Percentiles rank a stretch among this genome's conserved stretches.
phyloP scores from a whole-genome alignment of 2,797 vertebrate species.

The Allobates femoralis region DNA sequence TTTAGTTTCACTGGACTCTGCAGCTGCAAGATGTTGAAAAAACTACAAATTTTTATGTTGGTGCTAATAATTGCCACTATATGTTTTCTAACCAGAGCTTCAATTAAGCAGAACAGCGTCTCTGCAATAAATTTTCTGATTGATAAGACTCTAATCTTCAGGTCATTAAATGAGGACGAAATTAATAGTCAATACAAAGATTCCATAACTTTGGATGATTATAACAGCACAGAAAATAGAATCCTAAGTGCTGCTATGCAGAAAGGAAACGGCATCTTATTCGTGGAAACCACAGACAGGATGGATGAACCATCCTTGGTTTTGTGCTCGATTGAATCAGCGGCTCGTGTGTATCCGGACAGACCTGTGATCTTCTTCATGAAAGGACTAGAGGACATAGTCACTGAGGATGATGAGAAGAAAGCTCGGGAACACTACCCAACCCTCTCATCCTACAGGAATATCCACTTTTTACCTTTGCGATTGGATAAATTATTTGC shows the following conservation, averaged over 20 bases:
- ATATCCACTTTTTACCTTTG: conserved; percentile 22
- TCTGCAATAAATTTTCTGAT: too few species aligned
- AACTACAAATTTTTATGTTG: not conserved
- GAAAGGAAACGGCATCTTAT: too few species aligned
- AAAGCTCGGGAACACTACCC: not conserved
- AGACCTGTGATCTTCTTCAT: conserved; percentile 73
- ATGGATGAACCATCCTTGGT: conserved; percentile 72
- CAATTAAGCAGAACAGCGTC: not conserved
- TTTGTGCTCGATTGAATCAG: conserved; percentile 77
- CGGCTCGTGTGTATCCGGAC: conserved; percentile 72
- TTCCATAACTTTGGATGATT: too few species aligned
- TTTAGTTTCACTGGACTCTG: not conserved
- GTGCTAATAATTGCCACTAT: not conserved
- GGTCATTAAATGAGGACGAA: too few species aligned
- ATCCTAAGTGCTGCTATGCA: too few species aligned
- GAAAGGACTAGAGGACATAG: conserved; percentile 61
- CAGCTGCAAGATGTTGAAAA: not conserved
- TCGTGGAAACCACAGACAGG: conserved; percentile 74
- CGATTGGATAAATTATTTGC: not conserved
- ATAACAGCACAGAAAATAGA: too few species aligned
- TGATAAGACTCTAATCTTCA: too few species aligned
- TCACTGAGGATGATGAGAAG: not conserved
- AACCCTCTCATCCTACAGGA: not conserved
- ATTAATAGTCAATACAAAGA: too few species aligned
- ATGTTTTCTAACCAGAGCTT: not conserved